Evolutionary conservation across 2,888 invertebrate species (phyloP), one percentile per base, ranked within the genome.

Genomic region (Exephanes ischioxanthus): DNA sequence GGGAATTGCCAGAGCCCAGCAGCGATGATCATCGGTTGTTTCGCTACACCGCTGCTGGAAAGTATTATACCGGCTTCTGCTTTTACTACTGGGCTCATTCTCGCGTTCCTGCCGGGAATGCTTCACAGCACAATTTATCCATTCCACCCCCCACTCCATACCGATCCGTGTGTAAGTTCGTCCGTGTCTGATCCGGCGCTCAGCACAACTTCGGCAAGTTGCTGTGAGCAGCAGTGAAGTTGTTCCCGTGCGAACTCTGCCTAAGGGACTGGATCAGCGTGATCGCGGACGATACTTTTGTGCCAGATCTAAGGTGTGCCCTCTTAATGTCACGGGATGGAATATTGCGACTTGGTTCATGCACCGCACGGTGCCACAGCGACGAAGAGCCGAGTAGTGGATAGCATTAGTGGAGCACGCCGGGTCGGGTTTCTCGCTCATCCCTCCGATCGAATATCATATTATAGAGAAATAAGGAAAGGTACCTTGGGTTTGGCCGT

Each of bases 301-400:
- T 87, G 88, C 85, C 88, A 87, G 85, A 87, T 88, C 82, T 86
- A 87, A 87, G 88, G 87, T 87, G 87, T 87, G 83, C 88, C 87
- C 82, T 83, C 82, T 88, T 88, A 88, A 88, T 88, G 88, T 88
- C 88, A 88, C 86, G 88, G 83, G 82, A 86, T 41, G 45, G 45
- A 75, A 81, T 83, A 79, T 77, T 80, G 85, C 85, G 83, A 83
- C 83, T 83, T 73, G 55, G 58, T 77, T 77, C 73, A 55, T 33
- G n/a, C 78, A 78, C 75, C 80, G 67, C 72, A 79, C 76, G 58
- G 79, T 80, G 71, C 67, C 33, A 33, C 51, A 33, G 5, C 33
- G 33, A 41, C 30, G n/a, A 14, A 14, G 4, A 37, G 51, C 41
- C 61, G 45, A 61, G 51, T 26, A 61, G 51, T 26, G 26, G 55